Conservation (phyloP, 2,113 vertebrate species). For the Chrysemys picta region DNA sequence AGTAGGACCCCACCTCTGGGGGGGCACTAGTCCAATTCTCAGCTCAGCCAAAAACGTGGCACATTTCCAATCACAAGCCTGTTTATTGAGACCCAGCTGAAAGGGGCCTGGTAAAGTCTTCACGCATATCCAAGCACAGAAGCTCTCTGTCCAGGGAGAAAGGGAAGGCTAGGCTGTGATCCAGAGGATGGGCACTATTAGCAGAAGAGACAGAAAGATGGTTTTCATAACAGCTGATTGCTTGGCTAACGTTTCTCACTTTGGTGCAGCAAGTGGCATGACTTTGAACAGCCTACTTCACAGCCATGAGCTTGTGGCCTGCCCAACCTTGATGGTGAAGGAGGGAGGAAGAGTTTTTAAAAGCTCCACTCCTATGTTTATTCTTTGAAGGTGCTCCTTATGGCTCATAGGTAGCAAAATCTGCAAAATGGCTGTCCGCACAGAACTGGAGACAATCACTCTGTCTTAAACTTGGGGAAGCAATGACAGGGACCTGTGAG, state of each 20-base stretch:
- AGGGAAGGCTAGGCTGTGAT: neutral
- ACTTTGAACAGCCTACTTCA: neutral
- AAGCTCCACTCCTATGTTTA: neutral
- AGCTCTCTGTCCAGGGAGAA: neutral
- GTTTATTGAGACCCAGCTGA: neutral
- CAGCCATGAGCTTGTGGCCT: neutral
- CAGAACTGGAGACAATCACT: neutral
- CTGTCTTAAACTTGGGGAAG: neutral
- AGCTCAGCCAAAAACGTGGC: neutral
- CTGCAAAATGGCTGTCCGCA: neutral
- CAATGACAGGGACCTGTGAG: neutral
- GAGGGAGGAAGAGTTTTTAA: neutral
- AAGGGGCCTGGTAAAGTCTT: neutral
- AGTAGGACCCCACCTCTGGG: neutral
- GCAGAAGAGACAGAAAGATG: neutral
- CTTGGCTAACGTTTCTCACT: neutral
- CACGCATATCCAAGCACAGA: no score
- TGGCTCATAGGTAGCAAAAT: neutral
- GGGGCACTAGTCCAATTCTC: neutral
- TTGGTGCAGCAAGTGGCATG: neutral
- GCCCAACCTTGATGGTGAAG: neutral
- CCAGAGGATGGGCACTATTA: neutral
- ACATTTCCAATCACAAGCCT: neutral
- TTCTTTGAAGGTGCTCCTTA: neutral
- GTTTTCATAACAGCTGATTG: neutral